phyloP scores from a whole-genome alignment of 1,140 invertebrate species.

The Apis mellifera region Amel_HAv3.1 CM009931.2:21518501-21519000 shows the following conservation, averaged over 20 bases:
- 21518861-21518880: neutral
- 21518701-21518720: neutral
- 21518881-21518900: constrained; percentile 3
- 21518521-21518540: neutral
- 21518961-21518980: constrained; percentile 3
- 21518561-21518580: constrained; percentile 9
- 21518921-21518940: constrained; percentile 50
- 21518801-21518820: neutral
- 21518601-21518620: constrained; percentile 53
- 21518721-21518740: neutral
- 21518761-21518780: neutral
- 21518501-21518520: neutral
- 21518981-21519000: neutral
- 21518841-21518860: neutral
- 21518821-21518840: neutral
- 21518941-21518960: constrained; percentile 12
- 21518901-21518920: constrained; percentile 30
- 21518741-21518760: constrained; percentile 6
- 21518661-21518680: constrained; percentile 14
- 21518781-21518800: constrained; percentile 5
- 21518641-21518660: constrained; percentile 38
- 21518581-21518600: constrained; percentile 58
- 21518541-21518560: constrained; percentile 43
- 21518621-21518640: constrained; percentile 26
- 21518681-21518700: neutral